Percentiles rank a stretch among this genome's conserved stretches.
Conservation (phyloP, 2,888 invertebrate genomes). For the Drosophila macrospina region DNA sequence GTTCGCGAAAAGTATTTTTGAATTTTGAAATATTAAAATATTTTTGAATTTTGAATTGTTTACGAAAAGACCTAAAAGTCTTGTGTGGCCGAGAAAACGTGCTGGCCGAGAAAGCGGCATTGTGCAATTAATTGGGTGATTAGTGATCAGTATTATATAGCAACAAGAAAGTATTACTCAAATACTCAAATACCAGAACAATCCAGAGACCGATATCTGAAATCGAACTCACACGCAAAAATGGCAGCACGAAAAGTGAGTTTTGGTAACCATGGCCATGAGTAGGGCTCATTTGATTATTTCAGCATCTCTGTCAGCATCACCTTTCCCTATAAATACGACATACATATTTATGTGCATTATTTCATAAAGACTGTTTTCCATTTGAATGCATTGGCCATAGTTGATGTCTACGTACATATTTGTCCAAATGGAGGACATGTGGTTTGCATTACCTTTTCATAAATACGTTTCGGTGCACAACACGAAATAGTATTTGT, state of each 20-base stretch:
- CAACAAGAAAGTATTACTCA: slow-evolving; percentile 40
- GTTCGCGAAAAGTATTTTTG: slow-evolving; percentile 46
- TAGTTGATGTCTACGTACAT: slow-evolving; percentile 13
- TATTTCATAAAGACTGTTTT: slow-evolving; percentile 32
- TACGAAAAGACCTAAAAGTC: slow-evolving; percentile 33
- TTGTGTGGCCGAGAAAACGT: slow-evolving; percentile 39
- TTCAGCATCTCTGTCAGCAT: neutral
- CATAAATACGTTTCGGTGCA: slow-evolving; percentile 41
- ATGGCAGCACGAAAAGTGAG: slow-evolving; percentile 82
- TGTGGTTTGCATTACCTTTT: slow-evolving; percentile 79
- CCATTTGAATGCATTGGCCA: slow-evolving; percentile 40
- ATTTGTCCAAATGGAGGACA: slow-evolving; percentile 66
- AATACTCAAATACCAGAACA: slow-evolving; percentile 13
- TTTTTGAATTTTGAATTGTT: slow-evolving; percentile 41
- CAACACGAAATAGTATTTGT: slow-evolving; percentile 47
- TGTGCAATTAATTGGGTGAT: slow-evolving; percentile 63
- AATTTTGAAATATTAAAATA: slow-evolving; percentile 42
- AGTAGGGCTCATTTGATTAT: neutral
- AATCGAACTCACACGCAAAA: slow-evolving; percentile 36
- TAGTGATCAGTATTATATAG: slow-evolving; percentile 63
- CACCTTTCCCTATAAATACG: slow-evolving; percentile 27
- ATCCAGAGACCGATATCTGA: neutral
- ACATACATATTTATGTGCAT: slow-evolving; percentile 14
- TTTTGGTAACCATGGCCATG: slow-evolving; percentile 28
- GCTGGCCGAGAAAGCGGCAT: slow-evolving; percentile 32